Evolutionary conservation across 2,113 vertebrate species (phyloP).

Genomic region (Myrmecobius fasciatus): DNA sequence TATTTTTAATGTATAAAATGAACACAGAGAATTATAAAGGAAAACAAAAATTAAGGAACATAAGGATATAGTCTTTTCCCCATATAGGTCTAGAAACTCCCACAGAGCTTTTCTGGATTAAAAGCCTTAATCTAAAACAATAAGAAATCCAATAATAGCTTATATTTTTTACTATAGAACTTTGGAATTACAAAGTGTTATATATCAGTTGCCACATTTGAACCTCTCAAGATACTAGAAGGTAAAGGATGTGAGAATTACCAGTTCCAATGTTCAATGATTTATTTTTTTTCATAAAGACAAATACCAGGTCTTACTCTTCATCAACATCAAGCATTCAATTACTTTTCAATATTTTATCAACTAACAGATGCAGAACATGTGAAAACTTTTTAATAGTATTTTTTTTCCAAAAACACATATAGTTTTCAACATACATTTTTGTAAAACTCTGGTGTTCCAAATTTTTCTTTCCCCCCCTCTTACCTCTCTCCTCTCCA

Average conservation of each 20-base stretch:
- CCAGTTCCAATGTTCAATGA: not conserved
- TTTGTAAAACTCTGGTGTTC: too few relatives aligned
- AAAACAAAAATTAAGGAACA: not conserved
- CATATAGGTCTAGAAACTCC: not conserved
- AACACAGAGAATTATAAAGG: not conserved
- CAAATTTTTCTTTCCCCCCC: too few relatives aligned
- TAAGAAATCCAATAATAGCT: not conserved
- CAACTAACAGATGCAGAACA: too few relatives aligned
- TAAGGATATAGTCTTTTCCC: not conserved
- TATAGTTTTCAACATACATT: too few relatives aligned
- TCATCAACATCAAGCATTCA: not conserved
- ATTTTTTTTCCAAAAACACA: too few relatives aligned
- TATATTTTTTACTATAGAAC: not conserved
- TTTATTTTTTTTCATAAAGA: not conserved
- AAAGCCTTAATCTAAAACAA: not conserved
- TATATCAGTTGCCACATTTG: not conserved
- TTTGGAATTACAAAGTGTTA: not conserved
- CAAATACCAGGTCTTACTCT: not conserved
- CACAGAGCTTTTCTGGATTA: not conserved
- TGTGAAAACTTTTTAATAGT: too few relatives aligned
- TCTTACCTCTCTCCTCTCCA: too few relatives aligned
- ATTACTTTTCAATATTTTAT: slow-evolving; percentile 9
- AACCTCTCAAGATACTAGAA: not conserved
- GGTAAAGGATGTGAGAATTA: not conserved
- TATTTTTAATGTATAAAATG: not conserved